These are phyloP conservation scores for Actinia equina DNA, from an alignment of 64 coral and sea anemone genomes.

Conservation along the genomic window DNA sequence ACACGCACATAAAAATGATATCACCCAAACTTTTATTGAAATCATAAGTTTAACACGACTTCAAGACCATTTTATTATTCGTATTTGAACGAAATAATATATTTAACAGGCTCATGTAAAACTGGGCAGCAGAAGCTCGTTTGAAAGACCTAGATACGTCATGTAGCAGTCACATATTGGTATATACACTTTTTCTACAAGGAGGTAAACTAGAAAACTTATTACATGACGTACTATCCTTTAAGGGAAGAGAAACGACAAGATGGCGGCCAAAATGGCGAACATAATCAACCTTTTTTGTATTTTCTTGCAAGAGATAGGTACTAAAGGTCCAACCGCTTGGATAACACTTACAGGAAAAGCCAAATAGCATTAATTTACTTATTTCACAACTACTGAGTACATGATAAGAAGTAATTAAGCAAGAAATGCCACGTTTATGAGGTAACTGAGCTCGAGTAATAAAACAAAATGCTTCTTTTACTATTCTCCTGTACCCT, in stretches of 20 bases:
- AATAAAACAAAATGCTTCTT: background rate
- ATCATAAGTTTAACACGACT: slow-evolving; percentile 21
- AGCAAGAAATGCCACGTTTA: background rate
- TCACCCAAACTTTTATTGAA: slow-evolving; percentile 12
- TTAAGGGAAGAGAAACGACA: slow-evolving; percentile 13
- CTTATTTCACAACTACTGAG: background rate
- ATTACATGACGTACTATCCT: background rate
- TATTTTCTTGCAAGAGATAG: background rate
- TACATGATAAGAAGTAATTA: background rate
- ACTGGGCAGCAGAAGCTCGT: slow-evolving; percentile 30
- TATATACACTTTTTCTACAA: background rate
- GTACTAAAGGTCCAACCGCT: background rate
- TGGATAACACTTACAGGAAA: background rate
- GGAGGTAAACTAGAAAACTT: background rate
- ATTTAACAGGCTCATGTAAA: slow-evolving; percentile 12
- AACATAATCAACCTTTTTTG: background rate
- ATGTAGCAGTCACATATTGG: background rate
- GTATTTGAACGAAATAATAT: background rate
- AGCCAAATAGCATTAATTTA: background rate
- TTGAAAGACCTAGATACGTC: background rate
- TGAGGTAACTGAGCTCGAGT: background rate
- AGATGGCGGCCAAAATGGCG: slow-evolving; percentile 34
- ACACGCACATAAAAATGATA: slow-evolving; percentile 21
- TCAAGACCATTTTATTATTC: slow-evolving; percentile 12
- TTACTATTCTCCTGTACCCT: background rate